Conservation (phyloP, 2,113 vertebrate species). For the Microtus ochrogaster region DNA sequence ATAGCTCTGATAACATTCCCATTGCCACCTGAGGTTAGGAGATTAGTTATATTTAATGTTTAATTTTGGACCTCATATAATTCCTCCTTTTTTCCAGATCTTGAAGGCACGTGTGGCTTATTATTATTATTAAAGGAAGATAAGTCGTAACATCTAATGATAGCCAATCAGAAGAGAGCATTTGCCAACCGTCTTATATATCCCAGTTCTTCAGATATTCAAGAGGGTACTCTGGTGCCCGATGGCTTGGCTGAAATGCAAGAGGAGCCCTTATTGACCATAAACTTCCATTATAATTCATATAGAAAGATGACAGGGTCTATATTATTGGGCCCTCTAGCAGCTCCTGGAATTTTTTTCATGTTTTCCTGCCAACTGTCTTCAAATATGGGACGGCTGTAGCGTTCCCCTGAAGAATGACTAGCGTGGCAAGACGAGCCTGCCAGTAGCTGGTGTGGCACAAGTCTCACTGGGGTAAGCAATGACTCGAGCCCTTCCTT, state of each 20-base stretch:
- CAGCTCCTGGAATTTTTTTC: too few species aligned
- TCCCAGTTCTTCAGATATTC: not conserved
- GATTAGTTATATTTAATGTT: too few species aligned
- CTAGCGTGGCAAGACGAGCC: not conserved
- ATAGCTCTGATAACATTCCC: constrained; percentile 28
- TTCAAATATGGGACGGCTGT: not conserved
- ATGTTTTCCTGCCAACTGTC: not conserved
- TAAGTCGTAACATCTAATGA: not conserved
- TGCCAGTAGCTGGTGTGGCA: not conserved
- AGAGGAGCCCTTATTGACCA: not conserved
- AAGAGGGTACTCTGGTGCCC: not conserved
- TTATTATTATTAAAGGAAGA: not conserved
- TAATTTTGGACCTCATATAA: too few species aligned
- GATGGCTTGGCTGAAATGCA: too few species aligned
- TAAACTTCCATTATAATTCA: not conserved
- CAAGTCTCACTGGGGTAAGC: not conserved
- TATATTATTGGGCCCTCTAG: not conserved
- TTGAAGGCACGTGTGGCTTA: too few species aligned
- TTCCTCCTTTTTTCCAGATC: too few species aligned
- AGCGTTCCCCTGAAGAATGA: not conserved
- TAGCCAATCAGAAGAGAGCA: not conserved
- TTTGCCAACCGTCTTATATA: not conserved
- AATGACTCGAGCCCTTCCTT: not conserved
- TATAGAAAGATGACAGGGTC: not conserved
- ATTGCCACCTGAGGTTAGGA: not conserved